Base-by-base conservation (phyloP, 2,113 vertebrate species). In the Melanerpes formicivorus region DNA sequence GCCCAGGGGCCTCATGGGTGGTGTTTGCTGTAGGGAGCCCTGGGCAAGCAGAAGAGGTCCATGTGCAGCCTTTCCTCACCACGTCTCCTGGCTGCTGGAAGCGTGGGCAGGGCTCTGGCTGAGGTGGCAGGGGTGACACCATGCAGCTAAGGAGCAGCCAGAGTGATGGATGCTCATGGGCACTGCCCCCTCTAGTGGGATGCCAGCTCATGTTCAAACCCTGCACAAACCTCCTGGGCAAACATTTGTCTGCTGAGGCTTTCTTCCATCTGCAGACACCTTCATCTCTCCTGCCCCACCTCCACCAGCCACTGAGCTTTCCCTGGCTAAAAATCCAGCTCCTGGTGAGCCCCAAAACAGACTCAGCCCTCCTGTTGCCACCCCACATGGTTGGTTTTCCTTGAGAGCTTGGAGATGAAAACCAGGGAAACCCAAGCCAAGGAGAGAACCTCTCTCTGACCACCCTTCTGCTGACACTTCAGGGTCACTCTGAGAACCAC, bases 141-240 rank as follows among this genome's bases (percentile, higher is more conserved):
- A 50, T 22, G 77, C 1, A 4, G 50, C 4, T 16, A 77, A 71
- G 0, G 11, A 40, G 84, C 0, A 1, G 21, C 0, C 0, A 2
- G 19, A n/a, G n/a, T 76, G 37, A 59, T 12, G 25, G 14, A 71
- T 11, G 81, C 11, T 83, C 60, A 60, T 18, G 42, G 16, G 91
- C 88, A 69, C 56, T 1, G 10, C 85, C 72, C 93, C 50, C 76
- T 71, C 76, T 29, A 91, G 90, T 16, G 69, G 90, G 80, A 66
- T 27, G 42, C 1, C 8, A 16, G 66, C 71, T 58, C 6, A 3
- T 26, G 10, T 58, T 88, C 60, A 40, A 48, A 25, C 48, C 11
- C 15, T 2, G 40, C 46, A 3, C 88, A 34, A 34, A 25, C 37
- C 34, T 8, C 18, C 0, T 2, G 6, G 2, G 79, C 86, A 65